Evolutionary conservation across 2,113 vertebrate species (phyloP).

Genomic region (Ochotona princeps): DNA sequence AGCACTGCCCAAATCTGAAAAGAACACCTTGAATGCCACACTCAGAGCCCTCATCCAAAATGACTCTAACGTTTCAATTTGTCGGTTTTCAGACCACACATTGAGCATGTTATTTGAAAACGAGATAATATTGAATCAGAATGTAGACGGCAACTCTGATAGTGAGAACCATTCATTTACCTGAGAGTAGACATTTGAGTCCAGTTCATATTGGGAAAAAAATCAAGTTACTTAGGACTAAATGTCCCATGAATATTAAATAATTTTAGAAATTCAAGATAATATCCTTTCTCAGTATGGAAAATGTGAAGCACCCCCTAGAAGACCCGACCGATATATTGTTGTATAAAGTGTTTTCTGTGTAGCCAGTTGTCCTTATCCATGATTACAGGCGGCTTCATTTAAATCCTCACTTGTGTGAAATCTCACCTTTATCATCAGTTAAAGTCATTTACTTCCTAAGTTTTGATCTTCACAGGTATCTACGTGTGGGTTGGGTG

Average conservation of each 20-base stretch:
- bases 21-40: not conserved
- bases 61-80: not conserved
- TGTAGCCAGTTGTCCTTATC: not conserved
- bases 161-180: not conserved
- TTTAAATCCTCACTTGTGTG: not conserved
- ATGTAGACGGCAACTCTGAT: not conserved
- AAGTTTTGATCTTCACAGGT: not conserved
- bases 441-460: not conserved
- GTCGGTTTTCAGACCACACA: not conserved
- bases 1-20: not conserved
- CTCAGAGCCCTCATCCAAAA: not conserved
- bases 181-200: not conserved
- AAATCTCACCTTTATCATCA: not conserved
- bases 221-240: not conserved
- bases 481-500: not conserved
- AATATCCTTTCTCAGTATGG: not conserved
- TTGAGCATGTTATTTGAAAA: slow-evolving; percentile 1
- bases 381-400: too few species aligned
- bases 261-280: not conserved
- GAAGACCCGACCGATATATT: too few species aligned
- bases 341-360: not conserved
- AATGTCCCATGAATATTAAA: not conserved
- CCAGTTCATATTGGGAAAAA: not conserved
- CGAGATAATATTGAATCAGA: not conserved
- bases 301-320: not conserved